Conservation (phyloP, 2,888 invertebrate species). For the Platynereis dumerilii region DNA sequence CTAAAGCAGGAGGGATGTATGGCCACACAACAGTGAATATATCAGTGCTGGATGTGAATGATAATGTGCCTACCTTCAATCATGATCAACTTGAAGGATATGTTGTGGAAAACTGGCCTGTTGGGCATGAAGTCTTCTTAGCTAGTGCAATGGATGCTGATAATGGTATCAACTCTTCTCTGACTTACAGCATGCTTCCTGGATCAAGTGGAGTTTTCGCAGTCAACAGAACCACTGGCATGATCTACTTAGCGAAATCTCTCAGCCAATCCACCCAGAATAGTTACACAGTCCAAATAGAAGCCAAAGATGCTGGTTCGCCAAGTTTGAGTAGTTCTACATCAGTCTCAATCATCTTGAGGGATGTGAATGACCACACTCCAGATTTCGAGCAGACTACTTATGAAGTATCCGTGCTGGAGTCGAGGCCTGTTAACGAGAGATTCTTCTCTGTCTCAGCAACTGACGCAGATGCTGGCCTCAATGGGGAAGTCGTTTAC, state of each 20-base stretch:
- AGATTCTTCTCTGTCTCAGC: conserved; percentile 64
- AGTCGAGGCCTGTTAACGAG: conserved; percentile 89
- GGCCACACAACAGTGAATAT: conserved; percentile 82
- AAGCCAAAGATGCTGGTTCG: conserved; percentile 50
- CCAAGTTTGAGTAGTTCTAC: conserved; percentile 42
- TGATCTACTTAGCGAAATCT: conserved; percentile 84
- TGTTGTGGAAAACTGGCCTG: conserved; percentile 87
- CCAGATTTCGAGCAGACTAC: conserved; percentile 91
- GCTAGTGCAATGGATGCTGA: conserved; percentile 87
- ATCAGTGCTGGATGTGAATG: conserved; percentile 85
- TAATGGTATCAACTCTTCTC: conserved; percentile 81
- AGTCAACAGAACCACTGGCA: conserved; percentile 85
- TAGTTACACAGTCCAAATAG: conserved; percentile 40
- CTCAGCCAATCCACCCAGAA: conserved; percentile 33
- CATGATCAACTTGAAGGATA: conserved; percentile 67
- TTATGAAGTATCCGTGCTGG: conserved; percentile 89
- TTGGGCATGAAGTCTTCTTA: conserved; percentile 90
- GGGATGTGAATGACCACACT: conserved; percentile 94
- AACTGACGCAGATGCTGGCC: conserved; percentile 51
- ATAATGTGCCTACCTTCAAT: conserved; percentile 78
- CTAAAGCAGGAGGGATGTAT: conserved; percentile 77
- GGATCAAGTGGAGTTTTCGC: conserved; percentile 80
- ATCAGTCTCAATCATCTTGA: conserved; percentile 66
- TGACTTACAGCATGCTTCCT: conserved; percentile 80
- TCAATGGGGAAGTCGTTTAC: conserved; percentile 53